Evolutionary conservation across 2,888 invertebrate genomes (phyloP), one percentile per base, ranked within the genome.

Genomic region (Pheosia gnoma): DNA sequence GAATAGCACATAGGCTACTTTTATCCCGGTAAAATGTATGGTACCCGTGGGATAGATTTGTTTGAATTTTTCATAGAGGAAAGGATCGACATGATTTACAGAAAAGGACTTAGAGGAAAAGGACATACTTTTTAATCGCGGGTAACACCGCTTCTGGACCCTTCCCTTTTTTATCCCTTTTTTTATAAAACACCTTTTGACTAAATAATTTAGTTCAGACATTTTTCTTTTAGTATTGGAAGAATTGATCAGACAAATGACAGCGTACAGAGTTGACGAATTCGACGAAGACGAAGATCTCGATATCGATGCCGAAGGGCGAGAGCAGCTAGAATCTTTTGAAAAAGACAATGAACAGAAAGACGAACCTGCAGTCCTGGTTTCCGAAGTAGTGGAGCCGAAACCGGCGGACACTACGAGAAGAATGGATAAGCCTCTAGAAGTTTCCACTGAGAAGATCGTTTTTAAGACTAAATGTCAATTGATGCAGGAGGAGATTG

Each of bases 161-260:
- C 2, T 0, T 25, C 25, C 1, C 25, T 25, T 25, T 25, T n/a
- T 25, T 25, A 2, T 25, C 25, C 1, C 25, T 25, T 25, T 25
- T 25, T 25, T 25, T 25, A 25, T 25, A 25, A 25, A 25, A 25
- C 25, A 25, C 25, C 1, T 1, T 25, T 25, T 2, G 25, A 25
- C 25, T 25, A 25, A 25, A 9, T 43, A 9, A 25, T 25, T 25
- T 25, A 25, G 25, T 25, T 25, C 0, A 1, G 25, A 25, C 10
- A 43, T 43, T 43, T 9, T 43, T 43, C 9, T 43, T 43, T 36
- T 93, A 91, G 94, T 96, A 43, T 90, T 96, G 81, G 96, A 96
- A 90, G 96, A 96, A 79, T 88, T 96, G 0, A 96, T 96, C 74
- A 90, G 95, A 81, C 96, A 96, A 86, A 94, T 95, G 89, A 95